Percentiles rank a stretch among this genome's conserved stretches.
phyloP scores from a whole-genome alignment of 35 echinoderm and acorn worm species.

The Apostichopus japonicus region DNA sequence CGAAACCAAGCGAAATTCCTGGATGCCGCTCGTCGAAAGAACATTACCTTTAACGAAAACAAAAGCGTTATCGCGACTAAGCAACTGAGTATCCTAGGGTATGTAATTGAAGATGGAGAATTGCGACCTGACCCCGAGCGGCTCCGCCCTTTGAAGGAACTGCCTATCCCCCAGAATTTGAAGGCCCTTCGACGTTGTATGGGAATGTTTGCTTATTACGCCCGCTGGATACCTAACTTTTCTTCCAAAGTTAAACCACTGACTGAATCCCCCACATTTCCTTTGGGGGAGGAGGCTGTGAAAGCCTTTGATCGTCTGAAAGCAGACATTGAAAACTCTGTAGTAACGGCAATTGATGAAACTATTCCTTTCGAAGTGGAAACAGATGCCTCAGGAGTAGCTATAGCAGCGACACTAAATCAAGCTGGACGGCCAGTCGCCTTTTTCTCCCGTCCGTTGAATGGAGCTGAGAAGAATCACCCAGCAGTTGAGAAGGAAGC shows the following conservation, averaged over 20 bases:
- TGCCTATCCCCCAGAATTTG: slow-evolving; percentile 49
- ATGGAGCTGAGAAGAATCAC: no score
- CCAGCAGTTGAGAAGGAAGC: no score
- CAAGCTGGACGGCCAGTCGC: no score
- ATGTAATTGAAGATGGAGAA: slow-evolving; percentile 37
- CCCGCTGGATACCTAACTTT: slow-evolving; percentile 43
- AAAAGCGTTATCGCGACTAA: no score
- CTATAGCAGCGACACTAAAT: no score
- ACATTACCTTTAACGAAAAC: no score
- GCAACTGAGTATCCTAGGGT: slow-evolving; percentile 51
- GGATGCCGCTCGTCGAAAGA: no score
- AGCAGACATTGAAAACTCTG: slow-evolving; percentile 34
- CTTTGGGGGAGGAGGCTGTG: slow-evolving; percentile 45
- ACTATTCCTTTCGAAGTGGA: no score
- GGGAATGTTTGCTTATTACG: slow-evolving; percentile 38
- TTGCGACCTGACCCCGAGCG: slow-evolving; percentile 42
- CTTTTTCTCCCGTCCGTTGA: no score
- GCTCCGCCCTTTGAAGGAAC: slow-evolving; percentile 45
- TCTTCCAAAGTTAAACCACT: slow-evolving; percentile 54
- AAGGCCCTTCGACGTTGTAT: slow-evolving; percentile 24
- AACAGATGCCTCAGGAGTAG: no score
- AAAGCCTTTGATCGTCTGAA: slow-evolving; percentile 36
- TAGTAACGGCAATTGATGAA: no score
- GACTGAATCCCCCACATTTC: neutral
- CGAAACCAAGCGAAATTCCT: no score